Conservation (phyloP, 2,113 vertebrate species). For the Brachyhypopomus occidentalis region DNA sequence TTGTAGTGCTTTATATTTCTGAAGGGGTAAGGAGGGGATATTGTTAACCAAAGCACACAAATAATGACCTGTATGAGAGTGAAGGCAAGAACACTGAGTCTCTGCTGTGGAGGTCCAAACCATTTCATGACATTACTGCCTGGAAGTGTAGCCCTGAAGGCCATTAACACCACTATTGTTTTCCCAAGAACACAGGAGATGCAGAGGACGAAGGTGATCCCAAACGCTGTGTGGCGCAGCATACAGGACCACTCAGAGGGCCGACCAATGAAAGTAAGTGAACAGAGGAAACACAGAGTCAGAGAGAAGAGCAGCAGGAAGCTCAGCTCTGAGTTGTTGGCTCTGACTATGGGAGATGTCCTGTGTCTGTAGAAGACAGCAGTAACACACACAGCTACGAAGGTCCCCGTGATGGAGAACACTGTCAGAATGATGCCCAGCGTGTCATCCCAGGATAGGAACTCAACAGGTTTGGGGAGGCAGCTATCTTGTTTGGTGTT, state of each 20-base stretch:
- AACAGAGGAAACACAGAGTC: conserved; percentile 46
- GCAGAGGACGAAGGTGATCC: conserved; percentile 38
- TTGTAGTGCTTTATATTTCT: conserved; percentile 57
- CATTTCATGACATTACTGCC: conserved; percentile 71
- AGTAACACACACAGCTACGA: not conserved
- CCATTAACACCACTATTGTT: conserved; percentile 74
- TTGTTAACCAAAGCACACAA: conserved; percentile 68
- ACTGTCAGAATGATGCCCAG: too few species aligned
- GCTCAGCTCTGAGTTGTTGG: conserved; percentile 48
- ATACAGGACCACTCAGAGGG: conserved; percentile 37
- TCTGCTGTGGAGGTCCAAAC: conserved; percentile 70
- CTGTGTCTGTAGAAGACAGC: conserved; percentile 38
- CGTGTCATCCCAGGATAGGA: too few species aligned
- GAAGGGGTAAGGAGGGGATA: conserved; percentile 66
- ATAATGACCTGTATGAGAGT: conserved; percentile 67
- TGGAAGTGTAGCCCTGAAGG: conserved; percentile 73
- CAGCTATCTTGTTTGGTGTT: too few species aligned
- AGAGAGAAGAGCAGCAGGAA: conserved; percentile 44
- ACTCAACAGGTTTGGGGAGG: too few species aligned
- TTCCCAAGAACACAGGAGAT: conserved; percentile 69
- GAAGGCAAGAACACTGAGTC: conserved; percentile 62
- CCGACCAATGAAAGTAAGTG: conserved; percentile 37
- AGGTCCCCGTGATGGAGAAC: too few species aligned
- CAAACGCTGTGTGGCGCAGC: conserved; percentile 48
- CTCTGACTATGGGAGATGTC: conserved; percentile 19